Percentiles rank a stretch among this genome's conserved stretches.
Conservation (phyloP, 2,797 vertebrate species). For the Xiphorhynchus erythropygius region DNA sequence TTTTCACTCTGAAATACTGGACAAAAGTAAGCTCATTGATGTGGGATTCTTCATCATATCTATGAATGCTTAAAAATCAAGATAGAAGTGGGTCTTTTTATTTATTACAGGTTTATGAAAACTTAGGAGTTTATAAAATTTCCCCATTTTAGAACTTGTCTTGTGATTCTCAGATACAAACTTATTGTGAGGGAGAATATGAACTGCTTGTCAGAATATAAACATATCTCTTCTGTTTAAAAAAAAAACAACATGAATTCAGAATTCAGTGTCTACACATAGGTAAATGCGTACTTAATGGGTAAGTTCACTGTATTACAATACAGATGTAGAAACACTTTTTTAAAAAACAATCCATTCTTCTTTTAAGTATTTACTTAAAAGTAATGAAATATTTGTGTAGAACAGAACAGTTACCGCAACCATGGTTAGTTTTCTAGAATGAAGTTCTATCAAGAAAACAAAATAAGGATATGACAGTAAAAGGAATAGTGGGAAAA, state of each 20-base stretch:
- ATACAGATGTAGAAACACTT: neutral
- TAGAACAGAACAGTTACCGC: neutral
- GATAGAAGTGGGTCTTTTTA: rapidly evolving
- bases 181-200: neutral
- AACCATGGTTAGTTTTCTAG: neutral
- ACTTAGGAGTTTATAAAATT: neutral
- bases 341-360: neutral
- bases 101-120: neutral
- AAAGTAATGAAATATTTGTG: neutral
- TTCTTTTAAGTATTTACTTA: neutral
- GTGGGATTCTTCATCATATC: neutral
- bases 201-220: neutral
- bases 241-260: neutral
- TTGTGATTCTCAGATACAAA: neutral
- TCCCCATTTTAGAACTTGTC: neutral
- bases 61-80: neutral
- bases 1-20: neutral
- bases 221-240: neutral
- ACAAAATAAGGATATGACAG: neutral
- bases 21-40: neutral
- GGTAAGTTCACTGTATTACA: neutral
- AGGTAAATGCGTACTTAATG: neutral
- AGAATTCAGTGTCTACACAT: neutral
- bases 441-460: neutral
- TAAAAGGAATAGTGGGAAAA: neutral